Conservation (phyloP, 2,888 invertebrate species). For the Hydropsyche betteni region DNA sequence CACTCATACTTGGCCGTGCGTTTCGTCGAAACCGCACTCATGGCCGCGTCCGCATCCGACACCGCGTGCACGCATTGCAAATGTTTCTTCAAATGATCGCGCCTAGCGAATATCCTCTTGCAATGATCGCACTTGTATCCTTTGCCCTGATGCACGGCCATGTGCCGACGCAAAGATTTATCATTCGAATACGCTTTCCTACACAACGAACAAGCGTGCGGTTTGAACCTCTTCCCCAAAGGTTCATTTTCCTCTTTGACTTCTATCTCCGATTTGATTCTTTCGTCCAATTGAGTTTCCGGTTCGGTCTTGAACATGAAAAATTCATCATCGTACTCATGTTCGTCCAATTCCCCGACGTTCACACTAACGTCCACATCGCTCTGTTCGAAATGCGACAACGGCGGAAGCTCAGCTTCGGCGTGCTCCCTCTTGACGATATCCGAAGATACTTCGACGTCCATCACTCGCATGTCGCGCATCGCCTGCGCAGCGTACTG, state of each 20-base stretch:
- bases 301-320: constrained; percentile 47
- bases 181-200: constrained; percentile 43
- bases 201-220: constrained; percentile 41
- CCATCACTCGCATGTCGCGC: too few species aligned
- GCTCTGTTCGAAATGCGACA: background rate
- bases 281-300: constrained; percentile 38
- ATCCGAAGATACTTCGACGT: background rate
- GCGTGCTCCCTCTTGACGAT: background rate
- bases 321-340: constrained; percentile 43
- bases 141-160: constrained; percentile 44
- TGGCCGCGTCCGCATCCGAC: constrained; percentile 41
- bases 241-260: constrained; percentile 6
- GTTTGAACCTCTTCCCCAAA: constrained; percentile 1
- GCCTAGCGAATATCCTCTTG: constrained; percentile 40
- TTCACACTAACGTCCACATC: constrained; percentile 19
- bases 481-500: constrained; percentile 7
- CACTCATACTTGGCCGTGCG: constrained; percentile 43
- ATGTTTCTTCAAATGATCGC: constrained; percentile 47
- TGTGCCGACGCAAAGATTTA: constrained; percentile 45
- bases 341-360: background rate
- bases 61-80: constrained; percentile 40
- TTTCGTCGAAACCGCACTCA: constrained; percentile 40
- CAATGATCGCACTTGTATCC: constrained; percentile 44
- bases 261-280: constrained; percentile 19
- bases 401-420: background rate